Evolutionary conservation across 92 coral and sea anemone genomes (phyloP), one percentile per base, ranked within the genome.

Genomic region (Epizoanthus illoricatus): DNA sequence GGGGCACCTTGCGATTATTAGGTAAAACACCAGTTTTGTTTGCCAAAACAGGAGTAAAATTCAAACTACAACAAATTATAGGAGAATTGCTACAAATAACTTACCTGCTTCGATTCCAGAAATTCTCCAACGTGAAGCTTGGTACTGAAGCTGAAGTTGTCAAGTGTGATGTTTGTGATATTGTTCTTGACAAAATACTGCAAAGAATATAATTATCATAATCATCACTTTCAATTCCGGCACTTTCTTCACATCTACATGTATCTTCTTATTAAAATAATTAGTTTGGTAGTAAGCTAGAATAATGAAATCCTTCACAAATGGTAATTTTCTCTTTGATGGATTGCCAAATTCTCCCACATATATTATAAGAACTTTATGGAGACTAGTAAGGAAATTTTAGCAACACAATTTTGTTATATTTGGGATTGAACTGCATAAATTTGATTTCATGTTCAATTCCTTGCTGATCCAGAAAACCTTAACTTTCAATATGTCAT

Each of bases 71-170:
- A 71, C 20, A 71, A 41, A 71, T 21, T 12, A 28, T 0, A 56
- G 81, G 17, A 76, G 67, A 40, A 4, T 21, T 7, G 21, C 60
- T 56, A 28, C 13, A 4, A 54, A 1, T 45, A 28, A 20, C 75
- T 12, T 90, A 96, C 99, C 98, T 96, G 96, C 71, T 89, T 96
- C 52, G 94, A 94, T 55, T 91, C 98, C 72, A 93, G 88, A 43
- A 96, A 87, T 82, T 96, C 97, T 73, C 99, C 99, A 96, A 96
- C 88, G 63, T 91, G 92, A 59, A 96, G 93, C 81, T 93, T 96
- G 66, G 97, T 96, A 58, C 99, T 96, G 76, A 96, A 96, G 86
- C 99, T 96, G 86, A 96, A 96, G 91, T 96, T 85, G 7, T 88
- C 93, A 57, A 88, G 5, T 28, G 86, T 81, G 9, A 96, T 74